Base-by-base conservation (phyloP, 2,797 vertebrate species). In the Sebastes vulpes region DNA sequence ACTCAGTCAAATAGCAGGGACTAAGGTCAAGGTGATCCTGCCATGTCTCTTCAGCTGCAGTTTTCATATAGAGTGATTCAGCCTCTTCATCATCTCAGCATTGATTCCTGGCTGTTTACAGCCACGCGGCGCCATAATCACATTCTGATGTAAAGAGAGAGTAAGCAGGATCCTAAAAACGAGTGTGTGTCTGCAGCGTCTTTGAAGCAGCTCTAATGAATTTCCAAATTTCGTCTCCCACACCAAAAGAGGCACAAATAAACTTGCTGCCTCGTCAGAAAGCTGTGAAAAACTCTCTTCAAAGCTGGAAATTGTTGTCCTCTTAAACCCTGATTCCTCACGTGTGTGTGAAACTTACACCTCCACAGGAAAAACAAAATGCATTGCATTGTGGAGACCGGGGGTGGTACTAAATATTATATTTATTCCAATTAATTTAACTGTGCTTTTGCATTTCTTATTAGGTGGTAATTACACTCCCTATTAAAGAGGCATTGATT, bases 151-250 rank as follows among this genome's bases (percentile, higher is more conserved):
- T 29, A 58, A 9, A n/a, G 10, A 16, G 20, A 75, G 65, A 10
- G 32, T 23, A 38, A 70, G 67, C 4, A 26, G 59, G 52, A 57
- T 18, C 63, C 53, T 78, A 70, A 77, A 77, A 84, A 64, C 10
- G 66, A 83, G 20, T 2, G 29, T 53, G 66, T 46, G 54, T 69
- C 65, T 53, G 29, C 35, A 26, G 28, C 1, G 3, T 78, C 65
- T 81, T 82, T 79, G 66, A 86, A 87, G 73, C 56, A 1, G 57
- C 58, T 60, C 58, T 82, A 82, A 80, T 78, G 56, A 77, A 72
- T 46, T 80, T 85, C 72, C 68, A 82, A 6, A 67, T 79, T 75
- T 75, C 1, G 5, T 70, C 73, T 50, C 64, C 16, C 58, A 54
- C 65, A 14, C 46, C 28, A 12, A 53, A 20, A 85, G 72, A 52